Evolutionary conservation across 92 coral and sea anemone genomes (phyloP).

Genomic region (Palythoa caribaeorum): DNA sequence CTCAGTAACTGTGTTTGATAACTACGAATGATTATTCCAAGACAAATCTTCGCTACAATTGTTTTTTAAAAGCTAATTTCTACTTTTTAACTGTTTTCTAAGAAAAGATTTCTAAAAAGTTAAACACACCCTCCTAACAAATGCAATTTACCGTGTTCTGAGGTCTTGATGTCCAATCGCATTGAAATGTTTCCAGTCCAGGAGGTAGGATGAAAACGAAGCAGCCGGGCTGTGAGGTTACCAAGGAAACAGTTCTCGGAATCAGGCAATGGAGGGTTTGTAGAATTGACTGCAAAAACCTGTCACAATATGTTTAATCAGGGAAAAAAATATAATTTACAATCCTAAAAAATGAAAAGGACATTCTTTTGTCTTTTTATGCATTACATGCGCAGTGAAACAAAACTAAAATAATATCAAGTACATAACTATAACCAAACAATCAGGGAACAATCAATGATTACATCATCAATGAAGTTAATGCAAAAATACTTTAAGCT

Average conservation of each 20-base stretch:
- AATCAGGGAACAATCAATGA: too few species aligned
- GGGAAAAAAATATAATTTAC: neutral
- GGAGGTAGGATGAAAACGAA: conserved; percentile 59
- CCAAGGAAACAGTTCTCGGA: conserved; percentile 38
- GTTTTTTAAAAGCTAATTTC: neutral
- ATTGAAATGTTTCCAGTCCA: conserved; percentile 64
- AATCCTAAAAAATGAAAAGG: too few species aligned
- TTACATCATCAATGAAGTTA: too few species aligned
- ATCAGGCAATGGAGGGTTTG: conserved; percentile 55
- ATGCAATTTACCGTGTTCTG: conserved; percentile 50
- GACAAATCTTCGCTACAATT: neutral
- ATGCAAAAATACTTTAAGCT: too few species aligned
- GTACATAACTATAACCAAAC: too few species aligned
- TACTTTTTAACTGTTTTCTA: neutral
- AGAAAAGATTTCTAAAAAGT: neutral
- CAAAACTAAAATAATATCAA: too few species aligned
- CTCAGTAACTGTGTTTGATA: too few species aligned
- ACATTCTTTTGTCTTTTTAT: too few species aligned
- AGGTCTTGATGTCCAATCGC: conserved; percentile 68
- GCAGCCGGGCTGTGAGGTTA: conserved; percentile 66
- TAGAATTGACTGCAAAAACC: conserved; percentile 56
- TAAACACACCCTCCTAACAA: neutral
- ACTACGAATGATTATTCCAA: too few species aligned
- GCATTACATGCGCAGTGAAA: too few species aligned
- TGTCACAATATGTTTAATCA: neutral